phyloP scores from a whole-genome alignment of 2,113 vertebrate genomes.

The Cricetomys ansorgei region DNA sequence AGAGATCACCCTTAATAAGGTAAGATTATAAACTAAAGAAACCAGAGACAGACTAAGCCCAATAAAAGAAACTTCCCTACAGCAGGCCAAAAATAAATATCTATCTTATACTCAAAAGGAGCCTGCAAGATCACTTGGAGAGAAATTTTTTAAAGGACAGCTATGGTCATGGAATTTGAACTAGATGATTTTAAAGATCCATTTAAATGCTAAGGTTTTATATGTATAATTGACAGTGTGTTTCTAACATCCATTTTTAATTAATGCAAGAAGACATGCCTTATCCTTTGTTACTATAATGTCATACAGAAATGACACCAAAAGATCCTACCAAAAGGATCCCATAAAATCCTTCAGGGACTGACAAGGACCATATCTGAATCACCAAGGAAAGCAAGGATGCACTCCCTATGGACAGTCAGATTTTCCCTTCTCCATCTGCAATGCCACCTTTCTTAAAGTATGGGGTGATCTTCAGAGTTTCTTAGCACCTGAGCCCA shows the following conservation, averaged over 20 bases:
- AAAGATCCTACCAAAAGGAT: not conserved
- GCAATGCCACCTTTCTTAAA: not conserved
- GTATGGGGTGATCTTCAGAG: not conserved
- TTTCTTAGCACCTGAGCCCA: constrained; percentile 23
- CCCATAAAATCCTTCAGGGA: not conserved
- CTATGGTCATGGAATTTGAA: not conserved
- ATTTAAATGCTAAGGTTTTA: constrained; percentile 30
- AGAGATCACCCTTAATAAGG: not conserved
- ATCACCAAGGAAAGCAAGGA: not conserved
- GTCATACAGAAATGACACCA: not conserved
- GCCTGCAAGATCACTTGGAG: not conserved
- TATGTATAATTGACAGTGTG: not conserved
- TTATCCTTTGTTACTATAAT: constrained; percentile 21
- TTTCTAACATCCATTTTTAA: constrained; percentile 44
- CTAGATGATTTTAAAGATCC: constrained; percentile 34
- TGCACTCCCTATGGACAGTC: not conserved
- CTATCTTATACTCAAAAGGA: not conserved
- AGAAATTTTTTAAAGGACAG: not conserved
- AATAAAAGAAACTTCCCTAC: not conserved
- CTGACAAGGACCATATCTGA: not conserved
- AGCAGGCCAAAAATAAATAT: not conserved
- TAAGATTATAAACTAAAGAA: not conserved
- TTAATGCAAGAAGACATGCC: not conserved
- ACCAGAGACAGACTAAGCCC: not conserved
- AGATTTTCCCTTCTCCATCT: not conserved